Evolutionary conservation across 2,888 invertebrate genomes (phyloP), one percentile per base, ranked within the genome.

Genomic region (Ecliptopera silaceata): DNA sequence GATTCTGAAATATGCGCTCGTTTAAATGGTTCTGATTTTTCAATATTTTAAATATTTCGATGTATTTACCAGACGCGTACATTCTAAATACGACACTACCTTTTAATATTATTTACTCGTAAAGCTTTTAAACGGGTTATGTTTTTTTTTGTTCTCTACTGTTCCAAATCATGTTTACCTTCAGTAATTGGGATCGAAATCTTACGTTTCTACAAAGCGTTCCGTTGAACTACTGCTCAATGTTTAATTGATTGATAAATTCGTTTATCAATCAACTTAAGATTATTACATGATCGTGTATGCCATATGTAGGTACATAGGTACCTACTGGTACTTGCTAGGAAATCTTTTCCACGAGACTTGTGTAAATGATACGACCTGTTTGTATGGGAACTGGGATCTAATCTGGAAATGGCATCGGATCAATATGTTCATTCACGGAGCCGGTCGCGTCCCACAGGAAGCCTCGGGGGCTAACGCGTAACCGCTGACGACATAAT

Each of bases 381-480:
- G 54, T 61, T 62, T 62, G 48, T 59, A 52, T 59, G 42, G 47
- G 38, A 51, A 59, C 58, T 46, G 42, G 15, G 34, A 61, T 59
- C 49, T 63, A 63, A 61, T 63, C 63, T 64, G 49, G 55, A 63
- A 66, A 63, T 64, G 60, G 56, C 63, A 56, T 63, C 54, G 52
- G 59, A 64, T 64, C 64, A 56, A 66, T 66, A 61, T 59, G 56
- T 54, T 54, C 54, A 50, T 51, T 42, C 43, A 46, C 22, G 41
- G 46, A 61, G 48, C 47, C 44, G 20, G 43, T 44, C 15, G 50
- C 56, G 43, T 61, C 61, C 61, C 58, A 46, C 52, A 45, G 57
- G 56, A 63, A 59, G 58, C 61, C 59, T 55, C 26, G 43, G 41
- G 56, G 56, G 58, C 59, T 51, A 47, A 51, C 48, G 41, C 58